Conservation (phyloP, 2,113 vertebrate species). For the Antigone vipio region DNA sequence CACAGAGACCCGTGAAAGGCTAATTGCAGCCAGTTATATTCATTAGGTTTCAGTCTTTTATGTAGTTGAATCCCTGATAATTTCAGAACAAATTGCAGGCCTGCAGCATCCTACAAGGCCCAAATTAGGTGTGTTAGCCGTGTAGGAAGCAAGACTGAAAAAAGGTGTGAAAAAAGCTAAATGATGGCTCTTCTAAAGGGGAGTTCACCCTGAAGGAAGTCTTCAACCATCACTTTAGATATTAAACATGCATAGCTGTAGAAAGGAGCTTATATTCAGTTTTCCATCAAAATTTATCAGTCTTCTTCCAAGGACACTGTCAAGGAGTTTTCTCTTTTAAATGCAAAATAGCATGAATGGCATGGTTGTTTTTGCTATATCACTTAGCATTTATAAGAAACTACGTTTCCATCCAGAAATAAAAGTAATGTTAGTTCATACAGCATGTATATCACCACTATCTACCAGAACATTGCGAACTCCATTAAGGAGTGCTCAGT, state of each 20-base stretch:
- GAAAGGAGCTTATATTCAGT: neutral
- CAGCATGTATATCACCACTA: rapidly evolving
- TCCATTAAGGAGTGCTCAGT: neutral
- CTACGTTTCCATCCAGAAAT: neutral
- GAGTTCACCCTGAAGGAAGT: neutral
- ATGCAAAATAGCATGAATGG: neutral
- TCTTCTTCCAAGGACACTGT: neutral
- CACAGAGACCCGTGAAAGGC: neutral
- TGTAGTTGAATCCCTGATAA: neutral
- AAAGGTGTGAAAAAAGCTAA: neutral
- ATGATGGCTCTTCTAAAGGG: neutral
- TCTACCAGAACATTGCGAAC: no score
- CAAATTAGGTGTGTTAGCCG: neutral
- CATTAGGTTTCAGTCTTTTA: neutral
- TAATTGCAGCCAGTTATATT: neutral
- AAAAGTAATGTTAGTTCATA: neutral
- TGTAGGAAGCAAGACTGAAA: neutral
- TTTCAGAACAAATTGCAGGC: neutral
- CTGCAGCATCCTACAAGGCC: neutral
- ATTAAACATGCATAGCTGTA: neutral
- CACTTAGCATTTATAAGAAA: neutral
- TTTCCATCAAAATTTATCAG: neutral
- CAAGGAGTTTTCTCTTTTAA: neutral
- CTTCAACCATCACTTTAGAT: neutral
- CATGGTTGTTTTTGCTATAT: neutral